Percentiles rank a stretch among this genome's conserved stretches.
Conservation (phyloP, 2,113 vertebrate species). For the Scytalopus superciliaris region DNA sequence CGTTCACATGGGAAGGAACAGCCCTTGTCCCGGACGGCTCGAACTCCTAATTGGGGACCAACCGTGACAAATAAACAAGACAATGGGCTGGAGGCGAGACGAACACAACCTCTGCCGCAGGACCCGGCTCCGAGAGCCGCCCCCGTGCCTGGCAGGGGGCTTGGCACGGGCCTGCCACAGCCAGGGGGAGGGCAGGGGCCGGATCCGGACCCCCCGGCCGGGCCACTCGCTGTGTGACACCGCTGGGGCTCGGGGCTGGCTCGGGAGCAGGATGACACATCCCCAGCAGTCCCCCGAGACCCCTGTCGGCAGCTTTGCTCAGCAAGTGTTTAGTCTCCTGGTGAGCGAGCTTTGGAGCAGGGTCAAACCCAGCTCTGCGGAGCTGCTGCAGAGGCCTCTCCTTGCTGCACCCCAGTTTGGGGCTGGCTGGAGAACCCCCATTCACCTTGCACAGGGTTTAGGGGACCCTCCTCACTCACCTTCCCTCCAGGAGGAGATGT, state of each 20-base stretch:
- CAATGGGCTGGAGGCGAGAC: conserved; percentile 57
- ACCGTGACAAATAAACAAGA: conserved; percentile 58
- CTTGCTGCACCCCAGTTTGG: fast-evolving
- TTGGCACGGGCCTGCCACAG: neutral
- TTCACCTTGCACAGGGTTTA: fast-evolving
- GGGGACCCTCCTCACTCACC: neutral
- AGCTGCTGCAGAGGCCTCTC: neutral
- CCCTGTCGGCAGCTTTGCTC: neutral
- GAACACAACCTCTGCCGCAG: conserved; percentile 16
- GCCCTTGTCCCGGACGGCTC: neutral
- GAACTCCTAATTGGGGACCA: conserved; percentile 25
- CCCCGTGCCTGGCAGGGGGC: conserved; percentile 1
- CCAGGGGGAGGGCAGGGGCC: neutral
- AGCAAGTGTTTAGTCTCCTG: neutral
- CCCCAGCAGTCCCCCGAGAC: neutral
- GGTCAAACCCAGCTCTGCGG: neutral
- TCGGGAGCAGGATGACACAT: conserved; percentile 24
- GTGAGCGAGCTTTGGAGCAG: neutral
- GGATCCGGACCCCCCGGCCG: neutral
- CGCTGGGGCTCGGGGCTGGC: neutral
- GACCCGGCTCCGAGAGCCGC: neutral
- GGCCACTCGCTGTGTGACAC: conserved; percentile 19
- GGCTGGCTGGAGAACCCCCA: neutral
- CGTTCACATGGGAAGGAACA: conserved; percentile 43
- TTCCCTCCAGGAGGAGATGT: fast-evolving